phyloP scores from a whole-genome alignment of 2,888 invertebrate genomes.

The Ernsta delagoae region DNA sequence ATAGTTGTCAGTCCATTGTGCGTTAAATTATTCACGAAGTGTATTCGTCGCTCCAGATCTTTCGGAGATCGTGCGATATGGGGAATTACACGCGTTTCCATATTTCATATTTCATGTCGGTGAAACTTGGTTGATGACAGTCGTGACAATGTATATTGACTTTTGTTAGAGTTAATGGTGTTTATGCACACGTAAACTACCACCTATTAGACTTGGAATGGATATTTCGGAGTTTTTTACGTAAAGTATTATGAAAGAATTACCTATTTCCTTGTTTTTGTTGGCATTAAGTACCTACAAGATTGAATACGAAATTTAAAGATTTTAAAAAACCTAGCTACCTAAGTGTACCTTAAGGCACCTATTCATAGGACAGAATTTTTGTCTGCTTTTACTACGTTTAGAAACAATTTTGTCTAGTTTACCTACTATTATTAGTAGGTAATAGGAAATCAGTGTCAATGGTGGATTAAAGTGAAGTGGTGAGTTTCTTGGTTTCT shows the following conservation, averaged over 20 bases:
- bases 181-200: slow-evolving; percentile 36
- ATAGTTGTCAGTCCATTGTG: slow-evolving; percentile 75
- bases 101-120: slow-evolving; percentile 62
- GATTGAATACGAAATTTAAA: too few species aligned
- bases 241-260: slow-evolving; percentile 5
- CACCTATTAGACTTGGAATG: slow-evolving; percentile 16
- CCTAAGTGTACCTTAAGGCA: too few species aligned
- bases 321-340: too few species aligned
- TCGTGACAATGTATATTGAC: slow-evolving; percentile 62
- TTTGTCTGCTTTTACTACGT: too few species aligned
- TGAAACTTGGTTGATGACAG: slow-evolving; percentile 70
- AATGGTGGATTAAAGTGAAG: too few species aligned
- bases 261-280: too few species aligned
- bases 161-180: slow-evolving; percentile 30
- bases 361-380: too few species aligned
- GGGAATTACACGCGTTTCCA: slow-evolving; percentile 71
- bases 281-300: too few species aligned
- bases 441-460: too few species aligned
- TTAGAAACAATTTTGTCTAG: too few species aligned
- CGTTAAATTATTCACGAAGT: slow-evolving; percentile 81
- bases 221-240: slow-evolving; percentile 21
- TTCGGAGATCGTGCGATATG: slow-evolving; percentile 74
- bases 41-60: slow-evolving; percentile 76
- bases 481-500: too few species aligned
- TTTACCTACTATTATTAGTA: too few species aligned